Evolutionary conservation across 2,797 vertebrate genomes (phyloP).

Genomic region (Crax fasciolata): DNA sequence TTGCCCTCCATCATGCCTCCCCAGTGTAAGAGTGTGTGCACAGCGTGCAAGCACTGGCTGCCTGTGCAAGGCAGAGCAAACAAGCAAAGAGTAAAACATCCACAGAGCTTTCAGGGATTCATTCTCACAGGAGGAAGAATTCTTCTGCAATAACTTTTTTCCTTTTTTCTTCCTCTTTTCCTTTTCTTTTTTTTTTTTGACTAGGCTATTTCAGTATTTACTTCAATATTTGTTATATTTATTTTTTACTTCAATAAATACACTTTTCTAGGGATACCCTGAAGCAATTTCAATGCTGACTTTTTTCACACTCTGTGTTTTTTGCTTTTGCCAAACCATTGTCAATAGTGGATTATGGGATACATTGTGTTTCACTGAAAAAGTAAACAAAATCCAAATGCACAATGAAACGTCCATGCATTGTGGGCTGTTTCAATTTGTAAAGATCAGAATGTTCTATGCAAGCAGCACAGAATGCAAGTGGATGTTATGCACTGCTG

Average conservation of each 20-base stretch:
- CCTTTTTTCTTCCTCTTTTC: not conserved
- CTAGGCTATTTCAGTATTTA: slow-evolving; percentile 59
- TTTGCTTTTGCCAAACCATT: slow-evolving; percentile 23
- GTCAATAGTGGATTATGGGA: not conserved
- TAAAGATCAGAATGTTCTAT: not conserved
- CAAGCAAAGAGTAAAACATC: slow-evolving; percentile 22
- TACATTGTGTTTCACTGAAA: slow-evolving; percentile 3
- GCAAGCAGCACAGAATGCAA: not conserved
- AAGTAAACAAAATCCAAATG: not conserved
- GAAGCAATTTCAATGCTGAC: slow-evolving; percentile 29
- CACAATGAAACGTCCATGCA: not conserved
- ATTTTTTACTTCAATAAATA: slow-evolving; percentile 54
- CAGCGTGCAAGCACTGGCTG: accelerated
- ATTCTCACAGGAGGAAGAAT: not conserved
- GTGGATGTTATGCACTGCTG: not conserved
- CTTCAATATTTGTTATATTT: too few relatives aligned
- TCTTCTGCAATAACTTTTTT: not conserved
- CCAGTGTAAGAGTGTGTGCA: not conserved
- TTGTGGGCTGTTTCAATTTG: not conserved
- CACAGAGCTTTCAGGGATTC: not conserved
- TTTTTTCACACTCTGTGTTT: slow-evolving; percentile 37
- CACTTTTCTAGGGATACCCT: not conserved
- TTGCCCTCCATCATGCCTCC: accelerated
- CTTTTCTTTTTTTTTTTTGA: not conserved
- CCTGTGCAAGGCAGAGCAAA: not conserved